phyloP scores from a whole-genome alignment of 2,113 vertebrate species.

The Tapirus terrestris region DNA sequence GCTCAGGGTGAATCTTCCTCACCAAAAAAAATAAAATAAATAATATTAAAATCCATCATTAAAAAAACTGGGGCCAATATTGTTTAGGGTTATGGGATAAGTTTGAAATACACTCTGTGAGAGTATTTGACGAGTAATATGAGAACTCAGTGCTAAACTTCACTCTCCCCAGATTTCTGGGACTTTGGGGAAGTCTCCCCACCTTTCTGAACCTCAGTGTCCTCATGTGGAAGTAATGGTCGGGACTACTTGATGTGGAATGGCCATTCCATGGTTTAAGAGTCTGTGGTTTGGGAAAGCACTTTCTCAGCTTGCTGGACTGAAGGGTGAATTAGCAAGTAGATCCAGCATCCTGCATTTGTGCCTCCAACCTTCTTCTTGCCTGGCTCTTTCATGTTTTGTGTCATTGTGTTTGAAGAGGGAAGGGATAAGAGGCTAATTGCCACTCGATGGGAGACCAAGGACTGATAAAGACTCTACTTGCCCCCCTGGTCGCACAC shows the following conservation, averaged over 20 bases:
- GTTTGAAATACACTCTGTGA: not conserved
- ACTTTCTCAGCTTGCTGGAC: not conserved
- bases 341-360: not conserved
- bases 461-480: not conserved
- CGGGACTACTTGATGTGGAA: not conserved
- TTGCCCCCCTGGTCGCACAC: not conserved
- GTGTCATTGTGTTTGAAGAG: slow-evolving; percentile 3
- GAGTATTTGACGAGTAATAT: not conserved
- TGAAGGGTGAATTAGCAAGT: not conserved
- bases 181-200: not conserved
- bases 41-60: slow-evolving; percentile 14
- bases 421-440: not conserved
- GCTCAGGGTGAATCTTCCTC: not conserved
- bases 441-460: not conserved
- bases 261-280: not conserved
- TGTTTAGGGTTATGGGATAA: not conserved
- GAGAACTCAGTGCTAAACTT: not conserved
- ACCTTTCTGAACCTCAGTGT: not conserved
- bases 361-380: not conserved
- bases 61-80: not conserved
- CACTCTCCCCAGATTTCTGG: not conserved
- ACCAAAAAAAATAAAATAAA: not conserved
- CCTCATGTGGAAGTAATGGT: not conserved
- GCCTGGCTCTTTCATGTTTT: not conserved
- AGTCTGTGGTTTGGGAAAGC: not conserved